These are phyloP conservation scores for Drosophila neotestacea DNA, from an alignment of 2,888 invertebrate species.

Conservation along the genomic window DNA sequence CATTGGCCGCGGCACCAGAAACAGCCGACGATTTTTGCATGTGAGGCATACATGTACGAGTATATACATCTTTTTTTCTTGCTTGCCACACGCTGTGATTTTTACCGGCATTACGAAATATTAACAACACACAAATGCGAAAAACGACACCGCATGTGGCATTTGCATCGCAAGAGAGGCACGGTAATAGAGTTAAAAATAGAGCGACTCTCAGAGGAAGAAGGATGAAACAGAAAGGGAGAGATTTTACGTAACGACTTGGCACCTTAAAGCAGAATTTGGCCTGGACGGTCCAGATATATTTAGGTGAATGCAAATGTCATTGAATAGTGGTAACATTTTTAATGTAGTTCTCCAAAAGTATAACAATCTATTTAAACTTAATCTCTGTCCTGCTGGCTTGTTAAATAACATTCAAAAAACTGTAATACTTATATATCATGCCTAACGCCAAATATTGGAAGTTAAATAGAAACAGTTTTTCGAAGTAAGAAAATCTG, in stretches of 20 bases:
- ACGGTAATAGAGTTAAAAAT: conserved; percentile 57
- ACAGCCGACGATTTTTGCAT: conserved; percentile 63
- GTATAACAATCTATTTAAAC: too few relatives aligned
- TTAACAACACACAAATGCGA: conserved; percentile 68
- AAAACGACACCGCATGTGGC: conserved; percentile 59
- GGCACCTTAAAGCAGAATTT: conserved; percentile 45
- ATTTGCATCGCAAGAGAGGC: conserved; percentile 35
- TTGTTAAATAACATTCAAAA: too few relatives aligned
- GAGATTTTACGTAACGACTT: conserved; percentile 34
- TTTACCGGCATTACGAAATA: conserved; percentile 78
- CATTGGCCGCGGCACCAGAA: conserved; percentile 20
- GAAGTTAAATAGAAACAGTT: too few relatives aligned
- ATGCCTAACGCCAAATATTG: too few relatives aligned
- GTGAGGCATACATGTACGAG: conserved; percentile 8
- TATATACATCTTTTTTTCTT: conserved; percentile 10
- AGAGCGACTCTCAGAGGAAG: conserved; percentile 4
- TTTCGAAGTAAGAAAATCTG: too few relatives aligned
- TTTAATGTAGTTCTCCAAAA: too few relatives aligned
- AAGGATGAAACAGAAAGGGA: background rate
- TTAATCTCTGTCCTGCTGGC: too few relatives aligned
- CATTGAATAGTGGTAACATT: too few relatives aligned
- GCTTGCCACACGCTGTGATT: conserved; percentile 68
- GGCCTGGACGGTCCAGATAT: background rate
- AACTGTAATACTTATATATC: too few relatives aligned
- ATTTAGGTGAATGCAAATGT: background rate